These are phyloP conservation scores for Edolisoma coerulescens DNA, from an alignment of 2,113 vertebrate species.

Conservation along the genomic window DNA sequence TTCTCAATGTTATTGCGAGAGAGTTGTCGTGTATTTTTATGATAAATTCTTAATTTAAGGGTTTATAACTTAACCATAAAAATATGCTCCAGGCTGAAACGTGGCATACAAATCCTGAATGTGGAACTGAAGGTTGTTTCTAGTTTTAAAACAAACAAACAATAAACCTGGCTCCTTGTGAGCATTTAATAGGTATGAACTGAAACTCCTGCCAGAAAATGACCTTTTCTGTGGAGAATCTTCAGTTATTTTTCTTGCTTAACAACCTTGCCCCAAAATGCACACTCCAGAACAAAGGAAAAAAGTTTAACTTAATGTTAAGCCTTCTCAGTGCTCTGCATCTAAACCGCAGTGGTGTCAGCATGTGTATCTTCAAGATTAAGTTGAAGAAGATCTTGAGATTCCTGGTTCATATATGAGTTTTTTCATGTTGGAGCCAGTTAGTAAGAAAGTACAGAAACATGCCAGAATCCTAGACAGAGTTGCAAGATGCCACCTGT, in stretches of 20 bases:
- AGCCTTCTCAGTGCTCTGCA: neutral
- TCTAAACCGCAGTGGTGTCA: neutral
- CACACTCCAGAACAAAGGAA: neutral
- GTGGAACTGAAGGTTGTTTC: neutral
- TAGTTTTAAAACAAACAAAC: neutral
- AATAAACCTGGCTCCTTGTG: neutral
- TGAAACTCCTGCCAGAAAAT: neutral
- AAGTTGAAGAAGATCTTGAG: neutral
- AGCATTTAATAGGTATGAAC: neutral
- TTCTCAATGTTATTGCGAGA: neutral
- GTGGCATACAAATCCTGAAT: neutral
- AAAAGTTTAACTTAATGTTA: neutral
- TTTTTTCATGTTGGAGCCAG: neutral
- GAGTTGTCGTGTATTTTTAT: neutral
- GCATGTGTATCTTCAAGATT: neutral
- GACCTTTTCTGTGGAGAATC: neutral
- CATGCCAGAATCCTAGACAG: neutral
- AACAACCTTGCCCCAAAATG: neutral
- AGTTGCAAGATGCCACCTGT: neutral
- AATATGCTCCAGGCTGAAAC: neutral
- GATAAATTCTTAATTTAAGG: conserved; percentile 38
- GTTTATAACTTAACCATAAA: neutral
- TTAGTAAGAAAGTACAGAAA: neutral
- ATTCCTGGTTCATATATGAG: neutral
- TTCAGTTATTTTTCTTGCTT: neutral